phyloP scores from a whole-genome alignment of 2,888 invertebrate genomes.

The Aspidiotus rigidus region DNA sequence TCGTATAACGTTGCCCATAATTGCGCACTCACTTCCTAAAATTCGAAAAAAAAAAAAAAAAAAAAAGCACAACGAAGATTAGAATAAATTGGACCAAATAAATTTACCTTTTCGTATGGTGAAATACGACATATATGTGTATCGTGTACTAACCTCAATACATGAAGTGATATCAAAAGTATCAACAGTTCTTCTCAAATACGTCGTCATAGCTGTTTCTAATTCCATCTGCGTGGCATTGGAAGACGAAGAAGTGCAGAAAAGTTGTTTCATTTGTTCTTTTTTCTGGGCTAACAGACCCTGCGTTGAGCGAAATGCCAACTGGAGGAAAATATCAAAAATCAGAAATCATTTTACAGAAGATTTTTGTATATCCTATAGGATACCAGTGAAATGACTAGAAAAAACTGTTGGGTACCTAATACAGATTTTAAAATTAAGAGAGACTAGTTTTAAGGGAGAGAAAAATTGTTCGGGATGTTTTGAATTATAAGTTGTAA shows the following conservation, averaged over 20 bases:
- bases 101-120: neutral
- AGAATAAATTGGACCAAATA: neutral
- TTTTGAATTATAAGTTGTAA: too few species aligned
- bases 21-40: constrained; percentile 54
- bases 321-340: constrained; percentile 45
- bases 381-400: neutral
- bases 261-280: constrained; percentile 58
- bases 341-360: neutral
- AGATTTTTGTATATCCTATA: neutral
- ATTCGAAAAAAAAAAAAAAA: neutral
- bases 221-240: constrained; percentile 43
- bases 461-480: too few species aligned
- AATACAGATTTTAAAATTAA: too few species aligned
- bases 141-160: constrained; percentile 43
- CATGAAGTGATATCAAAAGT: constrained; percentile 51
- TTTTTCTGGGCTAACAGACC: constrained; percentile 63
- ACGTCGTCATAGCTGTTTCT: constrained; percentile 52
- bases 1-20: constrained; percentile 84
- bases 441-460: too few species aligned
- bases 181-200: constrained; percentile 61
- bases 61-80: neutral
- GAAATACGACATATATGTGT: neutral
- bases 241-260: constrained; percentile 45
- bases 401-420: too few species aligned
- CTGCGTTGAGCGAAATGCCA: constrained; percentile 63